phyloP scores from a whole-genome alignment of 2,113 vertebrate genomes.

The Forbesichthys papilliferus region DNA sequence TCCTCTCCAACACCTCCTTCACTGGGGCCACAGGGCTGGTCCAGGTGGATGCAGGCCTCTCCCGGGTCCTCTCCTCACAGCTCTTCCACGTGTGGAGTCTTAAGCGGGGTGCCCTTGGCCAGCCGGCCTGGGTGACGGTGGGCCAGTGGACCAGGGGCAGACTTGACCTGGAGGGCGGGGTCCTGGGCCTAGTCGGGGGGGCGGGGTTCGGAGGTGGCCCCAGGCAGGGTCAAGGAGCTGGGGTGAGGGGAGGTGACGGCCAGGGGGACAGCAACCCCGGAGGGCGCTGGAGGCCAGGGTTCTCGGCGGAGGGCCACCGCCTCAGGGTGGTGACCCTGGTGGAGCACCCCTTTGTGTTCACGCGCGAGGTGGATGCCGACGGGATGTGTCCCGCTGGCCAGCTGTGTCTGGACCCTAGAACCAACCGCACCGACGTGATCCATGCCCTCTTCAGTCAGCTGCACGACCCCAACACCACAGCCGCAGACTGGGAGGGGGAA shows the following conservation, averaged over 20 bases:
- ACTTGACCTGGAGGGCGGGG: constrained; percentile 85
- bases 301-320: constrained; percentile 73
- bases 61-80: constrained; percentile 87
- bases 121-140: constrained; percentile 92
- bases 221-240: constrained; percentile 87
- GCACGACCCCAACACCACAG: constrained; percentile 82
- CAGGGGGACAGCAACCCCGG: constrained; percentile 50
- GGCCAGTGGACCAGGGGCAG: constrained; percentile 88
- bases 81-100: constrained; percentile 96
- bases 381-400: constrained; percentile 92
- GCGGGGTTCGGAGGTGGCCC: constrained; percentile 76
- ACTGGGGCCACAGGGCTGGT: constrained; percentile 88
- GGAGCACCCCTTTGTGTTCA: constrained; percentile 92
- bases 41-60: constrained; percentile 81
- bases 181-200: constrained; percentile 84
- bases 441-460: constrained; percentile 87
- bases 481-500: constrained; percentile 45
- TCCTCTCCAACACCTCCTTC: constrained; percentile 92
- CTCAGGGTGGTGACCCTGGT: constrained; percentile 93
- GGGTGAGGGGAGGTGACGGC: constrained; percentile 67
- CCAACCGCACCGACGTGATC: constrained; percentile 84
- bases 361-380: constrained; percentile 90
- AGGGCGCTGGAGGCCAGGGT: constrained; percentile 71
- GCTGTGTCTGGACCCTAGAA: constrained; percentile 89
- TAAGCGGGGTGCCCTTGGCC: constrained; percentile 89